Evolutionary conservation across 2,797 vertebrate species (phyloP).

Genomic region (Arctocebus calabarensis): DNA sequence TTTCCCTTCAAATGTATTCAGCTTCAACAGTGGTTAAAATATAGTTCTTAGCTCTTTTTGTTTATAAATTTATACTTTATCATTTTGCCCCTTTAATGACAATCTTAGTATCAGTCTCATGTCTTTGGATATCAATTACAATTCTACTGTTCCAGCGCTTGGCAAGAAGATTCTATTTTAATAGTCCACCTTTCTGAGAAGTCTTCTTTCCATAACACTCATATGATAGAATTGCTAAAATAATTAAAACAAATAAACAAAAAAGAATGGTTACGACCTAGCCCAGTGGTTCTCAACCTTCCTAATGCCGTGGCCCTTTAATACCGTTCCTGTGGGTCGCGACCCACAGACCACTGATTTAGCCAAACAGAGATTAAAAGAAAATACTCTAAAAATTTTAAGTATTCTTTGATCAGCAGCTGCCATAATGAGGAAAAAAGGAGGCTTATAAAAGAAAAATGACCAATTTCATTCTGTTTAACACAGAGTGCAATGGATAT

Average conservation of each 20-base stretch:
- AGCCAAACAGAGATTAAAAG: slow-evolving; percentile 50
- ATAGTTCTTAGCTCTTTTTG: slow-evolving; percentile 70
- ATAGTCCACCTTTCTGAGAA: background rate
- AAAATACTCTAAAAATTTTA: slow-evolving; percentile 40
- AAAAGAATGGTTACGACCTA: slow-evolving; percentile 23
- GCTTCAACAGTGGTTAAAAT: slow-evolving; percentile 76
- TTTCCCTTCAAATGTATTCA: slow-evolving; percentile 75
- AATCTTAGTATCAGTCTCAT: slow-evolving; percentile 33
- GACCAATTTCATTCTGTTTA: slow-evolving; percentile 40
- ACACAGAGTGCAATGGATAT: background rate
- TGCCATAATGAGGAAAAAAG: slow-evolving; percentile 51
- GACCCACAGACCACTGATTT: background rate
- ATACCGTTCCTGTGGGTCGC: no score
- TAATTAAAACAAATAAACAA: slow-evolving; percentile 29
- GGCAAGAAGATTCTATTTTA: background rate
- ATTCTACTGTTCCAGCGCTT: background rate
- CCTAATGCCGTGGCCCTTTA: no score
- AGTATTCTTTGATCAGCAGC: slow-evolving; percentile 50
- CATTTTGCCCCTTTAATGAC: slow-evolving; percentile 71
- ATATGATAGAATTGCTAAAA: background rate
- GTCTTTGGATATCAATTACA: background rate
- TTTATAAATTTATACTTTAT: slow-evolving; percentile 53
- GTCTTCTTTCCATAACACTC: background rate
- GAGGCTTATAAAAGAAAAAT: slow-evolving; percentile 22
- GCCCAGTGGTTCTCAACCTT: no score